phyloP scores from a whole-genome alignment of 2,113 vertebrate genomes.

The Carassius carassius region DNA sequence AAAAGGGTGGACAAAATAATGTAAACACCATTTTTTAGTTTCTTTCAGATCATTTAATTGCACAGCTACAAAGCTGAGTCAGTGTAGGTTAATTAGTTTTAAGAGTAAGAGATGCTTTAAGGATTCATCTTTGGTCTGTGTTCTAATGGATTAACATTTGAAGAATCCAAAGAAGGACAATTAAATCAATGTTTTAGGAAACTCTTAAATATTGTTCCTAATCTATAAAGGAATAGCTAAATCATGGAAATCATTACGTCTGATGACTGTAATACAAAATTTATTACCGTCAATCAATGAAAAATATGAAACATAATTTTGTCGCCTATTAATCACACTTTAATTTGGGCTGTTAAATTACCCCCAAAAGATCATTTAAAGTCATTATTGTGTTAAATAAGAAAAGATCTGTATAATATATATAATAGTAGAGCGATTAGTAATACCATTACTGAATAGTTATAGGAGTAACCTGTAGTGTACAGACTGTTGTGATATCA shows the following conservation, averaged over 20 bases:
- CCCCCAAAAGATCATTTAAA: too few relatives aligned
- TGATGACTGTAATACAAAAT: background rate
- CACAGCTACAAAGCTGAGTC: background rate
- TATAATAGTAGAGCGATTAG: too few relatives aligned
- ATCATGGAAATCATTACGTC: background rate
- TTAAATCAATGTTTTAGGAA: background rate
- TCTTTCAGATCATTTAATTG: background rate
- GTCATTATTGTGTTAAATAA: too few relatives aligned
- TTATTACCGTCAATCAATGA: too few relatives aligned
- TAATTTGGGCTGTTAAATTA: too few relatives aligned
- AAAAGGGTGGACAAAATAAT: slow-evolving; percentile 31
- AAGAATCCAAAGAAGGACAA: background rate
- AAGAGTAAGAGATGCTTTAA: background rate
- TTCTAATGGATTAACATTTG: background rate
- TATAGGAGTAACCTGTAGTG: background rate
- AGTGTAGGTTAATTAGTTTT: background rate
- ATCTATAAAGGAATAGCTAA: background rate
- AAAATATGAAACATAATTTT: too few relatives aligned
- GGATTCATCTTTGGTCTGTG: background rate
- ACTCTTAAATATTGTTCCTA: background rate
- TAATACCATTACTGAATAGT: too few relatives aligned
- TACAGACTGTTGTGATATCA: background rate
- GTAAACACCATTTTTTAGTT: background rate
- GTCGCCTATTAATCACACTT: too few relatives aligned
- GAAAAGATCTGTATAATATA: too few relatives aligned